Base-by-base conservation (phyloP, 2,888 invertebrate species). In the Pristionchus entomophagus region DNA sequence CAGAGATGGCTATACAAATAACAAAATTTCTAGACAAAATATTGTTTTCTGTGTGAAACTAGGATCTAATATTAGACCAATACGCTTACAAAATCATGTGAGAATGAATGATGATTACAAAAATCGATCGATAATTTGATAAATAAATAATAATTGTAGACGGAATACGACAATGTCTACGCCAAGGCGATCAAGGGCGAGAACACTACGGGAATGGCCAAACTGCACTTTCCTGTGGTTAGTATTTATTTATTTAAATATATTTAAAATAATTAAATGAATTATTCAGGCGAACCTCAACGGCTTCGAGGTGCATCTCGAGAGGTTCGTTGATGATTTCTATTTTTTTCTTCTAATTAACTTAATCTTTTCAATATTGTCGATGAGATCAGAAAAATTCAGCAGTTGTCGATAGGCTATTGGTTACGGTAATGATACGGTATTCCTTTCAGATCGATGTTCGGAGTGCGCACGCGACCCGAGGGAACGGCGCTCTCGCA, bases 221-320 rank as follows among this genome's bases (percentile, higher is more conserved):
- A 91, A 35, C 85, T 92, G 8, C 87, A 88, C 3, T 92, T 88
- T 86, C 92, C 92, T 0, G 88, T 92, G 53, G 90, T 91, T 10
- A 86, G 86, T 26, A 89, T 92, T 86, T 6, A 19, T 6, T 22
- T 80, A 6, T 77, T 3, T n/a, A 6, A 22, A 14, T 77, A 32
- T 29, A 41, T 5, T 65, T 65, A 29, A 35, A 65, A 22, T 6
- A 32, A 32, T 29, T 8, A 65, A 65, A 35, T 4, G 26, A 59
- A n/a, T 8, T 14, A 12, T 53, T 80, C 59, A 82, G 82, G 83
- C 83, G 32, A 65, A 49, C 35, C 49, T 92, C 87, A 88, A 89
- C 38, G 92, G 92, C 41, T 91, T 91, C 86, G 89, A 91, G 65
- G 87, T 93, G 41, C 92, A 91, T 85, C 86, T 93, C 59, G 92